A percentile compares a stretch with the other conserved stretches of the same genome.
Conservation (phyloP, 2,113 vertebrate species). For the Vireo altiloquus region DNA sequence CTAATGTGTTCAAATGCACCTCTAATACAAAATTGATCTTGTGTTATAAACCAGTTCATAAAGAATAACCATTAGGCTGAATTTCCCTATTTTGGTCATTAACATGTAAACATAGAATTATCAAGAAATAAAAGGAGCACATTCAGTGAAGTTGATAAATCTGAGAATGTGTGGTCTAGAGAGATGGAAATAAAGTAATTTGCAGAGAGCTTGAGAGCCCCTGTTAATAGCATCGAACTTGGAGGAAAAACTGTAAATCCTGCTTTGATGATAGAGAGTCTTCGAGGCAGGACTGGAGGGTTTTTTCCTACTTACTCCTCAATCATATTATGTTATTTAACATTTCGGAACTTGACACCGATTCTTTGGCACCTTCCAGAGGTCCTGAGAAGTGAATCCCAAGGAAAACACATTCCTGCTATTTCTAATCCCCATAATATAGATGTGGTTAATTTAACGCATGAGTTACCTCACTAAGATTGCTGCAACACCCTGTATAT, state of each 20-base stretch:
- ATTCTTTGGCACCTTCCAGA: neutral
- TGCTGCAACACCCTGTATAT: neutral
- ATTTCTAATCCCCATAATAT: neutral
- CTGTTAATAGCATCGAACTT: neutral
- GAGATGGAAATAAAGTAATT: neutral
- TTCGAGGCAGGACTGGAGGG: neutral
- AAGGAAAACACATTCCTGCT: neutral
- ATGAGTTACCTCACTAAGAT: neutral
- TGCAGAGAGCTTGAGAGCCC: neutral
- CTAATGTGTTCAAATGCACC: neutral
- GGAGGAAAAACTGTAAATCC: neutral
- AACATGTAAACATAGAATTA: neutral
- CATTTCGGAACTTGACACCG: neutral
- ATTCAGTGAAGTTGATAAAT: neutral
- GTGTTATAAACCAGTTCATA: neutral
- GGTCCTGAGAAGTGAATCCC: neutral
- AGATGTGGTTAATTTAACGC: neutral
- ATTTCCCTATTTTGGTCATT: neutral
- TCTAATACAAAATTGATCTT: neutral
- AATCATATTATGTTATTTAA: neutral
- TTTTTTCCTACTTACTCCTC: neutral
- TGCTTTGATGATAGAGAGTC: neutral
- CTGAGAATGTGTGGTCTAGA: neutral
- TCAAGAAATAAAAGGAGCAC: neutral
- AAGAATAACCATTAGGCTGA: neutral